Conservation (phyloP, 2,113 vertebrate species). For the Polypterus senegalus region DNA sequence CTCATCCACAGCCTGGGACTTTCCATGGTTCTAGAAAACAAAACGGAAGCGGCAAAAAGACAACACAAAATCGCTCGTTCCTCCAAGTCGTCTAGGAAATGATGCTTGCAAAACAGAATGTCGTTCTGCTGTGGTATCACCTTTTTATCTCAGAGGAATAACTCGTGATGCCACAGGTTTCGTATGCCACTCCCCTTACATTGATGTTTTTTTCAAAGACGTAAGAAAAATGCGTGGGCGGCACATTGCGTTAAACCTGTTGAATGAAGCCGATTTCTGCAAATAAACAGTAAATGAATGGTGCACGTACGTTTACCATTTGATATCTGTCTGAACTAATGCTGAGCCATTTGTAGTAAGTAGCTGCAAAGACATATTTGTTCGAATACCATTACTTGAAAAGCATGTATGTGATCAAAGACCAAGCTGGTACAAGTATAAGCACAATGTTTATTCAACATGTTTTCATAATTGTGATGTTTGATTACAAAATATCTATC, state of each 20-base stretch:
- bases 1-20: conserved; percentile 41
- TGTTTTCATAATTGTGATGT: no score
- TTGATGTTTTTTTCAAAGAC: conserved; percentile 35
- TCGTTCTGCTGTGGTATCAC: conserved; percentile 18
- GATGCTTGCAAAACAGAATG: conserved; percentile 19
- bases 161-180: conserved; percentile 18
- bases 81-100: conserved; percentile 9
- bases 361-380: no score
- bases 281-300: no score
- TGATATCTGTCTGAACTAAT: no score
- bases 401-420: no score
- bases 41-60: not conserved
- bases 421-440: no score
- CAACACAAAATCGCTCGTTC: conserved; percentile 7
- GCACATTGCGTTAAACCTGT: conserved; percentile 49
- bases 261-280: conserved; percentile 8
- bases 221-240: conserved; percentile 44
- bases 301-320: no score
- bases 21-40: conserved; percentile 39
- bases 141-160: conserved; percentile 38
- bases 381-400: no score
- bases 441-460: no score
- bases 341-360: no score
- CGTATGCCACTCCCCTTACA: conserved; percentile 45
- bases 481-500: no score